phyloP scores from a whole-genome alignment of 2,113 vertebrate species.

The Dryoscopus gambensis region DNA sequence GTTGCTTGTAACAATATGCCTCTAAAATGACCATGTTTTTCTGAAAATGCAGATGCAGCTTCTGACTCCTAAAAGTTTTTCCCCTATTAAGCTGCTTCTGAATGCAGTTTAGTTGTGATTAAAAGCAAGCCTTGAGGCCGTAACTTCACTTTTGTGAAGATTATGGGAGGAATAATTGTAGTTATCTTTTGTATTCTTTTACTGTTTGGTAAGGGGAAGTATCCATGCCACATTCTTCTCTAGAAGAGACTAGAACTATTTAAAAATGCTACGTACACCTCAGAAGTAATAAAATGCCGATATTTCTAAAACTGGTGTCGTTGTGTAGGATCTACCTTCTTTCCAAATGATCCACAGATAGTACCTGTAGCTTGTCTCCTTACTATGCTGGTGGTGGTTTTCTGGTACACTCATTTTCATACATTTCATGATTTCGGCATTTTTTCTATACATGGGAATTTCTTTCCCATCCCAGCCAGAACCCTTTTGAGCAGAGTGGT shows the following conservation, averaged over 20 bases:
- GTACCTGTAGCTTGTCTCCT: background rate
- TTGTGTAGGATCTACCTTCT: background rate
- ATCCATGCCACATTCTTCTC: background rate
- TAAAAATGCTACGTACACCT: background rate
- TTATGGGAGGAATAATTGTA: background rate
- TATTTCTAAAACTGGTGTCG: background rate
- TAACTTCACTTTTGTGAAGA: background rate
- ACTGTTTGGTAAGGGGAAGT: background rate
- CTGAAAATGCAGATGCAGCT: background rate
- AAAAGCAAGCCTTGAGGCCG: background rate
- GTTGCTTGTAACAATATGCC: background rate
- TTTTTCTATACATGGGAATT: background rate
- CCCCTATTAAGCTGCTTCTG: background rate
- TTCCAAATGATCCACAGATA: background rate
- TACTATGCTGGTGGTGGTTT: background rate
- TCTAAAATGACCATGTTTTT: background rate
- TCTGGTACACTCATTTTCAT: background rate
- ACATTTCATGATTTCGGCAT: background rate
- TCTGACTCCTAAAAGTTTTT: background rate
- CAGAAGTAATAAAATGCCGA: background rate
- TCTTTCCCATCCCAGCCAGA: background rate
- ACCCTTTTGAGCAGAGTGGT: background rate
- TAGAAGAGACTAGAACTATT: background rate
- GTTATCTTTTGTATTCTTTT: background rate
- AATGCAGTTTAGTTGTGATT: background rate